phyloP scores from a whole-genome alignment of 1,140 invertebrate genomes.

The Mamestra configurata region DNA sequence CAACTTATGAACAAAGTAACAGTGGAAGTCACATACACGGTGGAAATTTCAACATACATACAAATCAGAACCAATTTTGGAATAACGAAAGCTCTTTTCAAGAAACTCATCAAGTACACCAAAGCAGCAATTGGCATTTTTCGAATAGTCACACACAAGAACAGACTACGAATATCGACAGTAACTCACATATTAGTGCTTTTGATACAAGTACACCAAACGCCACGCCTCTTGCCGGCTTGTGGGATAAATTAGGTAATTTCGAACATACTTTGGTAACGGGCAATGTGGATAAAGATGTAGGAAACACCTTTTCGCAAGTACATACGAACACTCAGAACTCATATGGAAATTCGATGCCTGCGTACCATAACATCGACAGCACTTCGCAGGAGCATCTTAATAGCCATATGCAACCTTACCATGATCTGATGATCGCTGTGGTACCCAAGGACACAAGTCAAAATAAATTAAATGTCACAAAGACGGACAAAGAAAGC shows the following conservation, averaged over 20 bases:
- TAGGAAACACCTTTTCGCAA: neutral
- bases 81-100: conserved; percentile 6
- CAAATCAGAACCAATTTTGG: neutral
- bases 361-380: neutral
- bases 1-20: neutral
- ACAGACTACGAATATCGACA: conserved; percentile 12
- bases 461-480: neutral
- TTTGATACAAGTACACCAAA: conserved; percentile 26
- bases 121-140: neutral
- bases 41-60: neutral
- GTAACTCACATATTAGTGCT: neutral
- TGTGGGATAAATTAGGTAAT: conserved; percentile 57
- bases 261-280: conserved; percentile 34
- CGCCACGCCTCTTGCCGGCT: conserved; percentile 30
- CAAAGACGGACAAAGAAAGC: neutral
- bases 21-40: neutral
- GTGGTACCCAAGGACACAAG: conserved; percentile 20
- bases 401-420: neutral
- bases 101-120: neutral
- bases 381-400: neutral
- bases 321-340: neutral
- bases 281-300: neutral
- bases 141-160: neutral
- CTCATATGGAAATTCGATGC: neutral
- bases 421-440: neutral